Percentiles rank a stretch among this genome's conserved stretches.
Conservation (phyloP, 2,797 vertebrate species). For the Aquila chrysaetos region DNA sequence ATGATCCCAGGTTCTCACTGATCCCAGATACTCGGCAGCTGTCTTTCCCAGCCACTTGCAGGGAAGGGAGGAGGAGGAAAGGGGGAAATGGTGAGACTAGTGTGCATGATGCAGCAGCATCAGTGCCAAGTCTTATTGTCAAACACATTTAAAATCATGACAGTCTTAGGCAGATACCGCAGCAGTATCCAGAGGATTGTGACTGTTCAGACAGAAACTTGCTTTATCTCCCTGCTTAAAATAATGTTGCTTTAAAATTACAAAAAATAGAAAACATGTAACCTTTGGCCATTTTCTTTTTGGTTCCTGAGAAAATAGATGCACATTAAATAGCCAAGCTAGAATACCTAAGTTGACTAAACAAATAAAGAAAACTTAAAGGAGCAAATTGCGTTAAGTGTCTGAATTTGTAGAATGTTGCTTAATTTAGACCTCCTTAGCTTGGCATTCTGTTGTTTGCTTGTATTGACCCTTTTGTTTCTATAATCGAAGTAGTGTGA, state of each 20-base stretch:
- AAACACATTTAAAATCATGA: rapidly evolving
- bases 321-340: not conserved
- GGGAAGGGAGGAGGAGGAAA: not conserved
- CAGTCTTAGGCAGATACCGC: rapidly evolving
- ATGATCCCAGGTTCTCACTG: not conserved
- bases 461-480: not conserved
- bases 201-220: not conserved
- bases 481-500: not conserved
- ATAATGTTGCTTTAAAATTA: not conserved
- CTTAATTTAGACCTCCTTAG: not conserved
- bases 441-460: not conserved
- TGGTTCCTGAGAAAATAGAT: not conserved
- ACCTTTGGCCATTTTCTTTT: not conserved
- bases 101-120: not conserved
- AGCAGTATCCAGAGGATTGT: not conserved
- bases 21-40: not conserved
- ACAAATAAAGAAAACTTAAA: not conserved
- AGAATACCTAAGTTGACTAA: not conserved
- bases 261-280: not conserved
- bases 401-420: not conserved
- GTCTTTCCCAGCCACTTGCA: not conserved
- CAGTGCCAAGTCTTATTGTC: not conserved
- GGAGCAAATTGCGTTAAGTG: rapidly evolving
- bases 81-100: not conserved
- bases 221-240: not conserved